Evolutionary conservation across 1,140 invertebrate genomes (phyloP).

Genomic region (Macrocentrus cingulum): DNA sequence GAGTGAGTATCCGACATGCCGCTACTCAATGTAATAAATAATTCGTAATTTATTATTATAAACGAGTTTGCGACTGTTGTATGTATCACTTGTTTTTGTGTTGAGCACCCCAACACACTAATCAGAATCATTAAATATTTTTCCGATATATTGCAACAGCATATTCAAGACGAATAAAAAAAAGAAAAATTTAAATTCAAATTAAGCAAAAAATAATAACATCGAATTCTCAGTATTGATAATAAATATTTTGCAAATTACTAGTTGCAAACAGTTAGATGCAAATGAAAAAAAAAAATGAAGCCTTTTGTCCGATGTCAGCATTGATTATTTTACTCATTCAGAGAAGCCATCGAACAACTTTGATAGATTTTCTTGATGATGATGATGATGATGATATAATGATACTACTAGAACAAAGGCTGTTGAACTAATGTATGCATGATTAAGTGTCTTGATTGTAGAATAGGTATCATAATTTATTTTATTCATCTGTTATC

Average conservation of each 20-base stretch:
- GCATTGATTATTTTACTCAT: neutral
- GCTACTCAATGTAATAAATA: slow-evolving; percentile 58
- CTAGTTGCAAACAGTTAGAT: too few species aligned
- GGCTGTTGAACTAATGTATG: slow-evolving; percentile 36
- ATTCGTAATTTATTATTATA: slow-evolving; percentile 50
- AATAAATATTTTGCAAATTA: too few species aligned
- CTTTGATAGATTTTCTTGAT: slow-evolving; percentile 2
- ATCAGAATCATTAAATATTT: slow-evolving; percentile 28
- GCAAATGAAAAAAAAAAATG: neutral
- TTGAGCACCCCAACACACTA: slow-evolving; percentile 47
- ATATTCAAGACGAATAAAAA: too few species aligned
- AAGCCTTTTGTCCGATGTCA: neutral
- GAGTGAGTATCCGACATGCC: slow-evolving; percentile 59
- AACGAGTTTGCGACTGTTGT: slow-evolving; percentile 43
- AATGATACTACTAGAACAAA: slow-evolving; percentile 3
- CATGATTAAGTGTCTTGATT: slow-evolving; percentile 48
- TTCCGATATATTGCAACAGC: too few species aligned
- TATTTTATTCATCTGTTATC: slow-evolving; percentile 30
- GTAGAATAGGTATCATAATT: slow-evolving; percentile 30
- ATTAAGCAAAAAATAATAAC: too few species aligned
- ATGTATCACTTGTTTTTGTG: slow-evolving; percentile 51
- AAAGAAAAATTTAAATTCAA: neutral
- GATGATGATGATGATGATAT: too few species aligned
- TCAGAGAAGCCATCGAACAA: slow-evolving; percentile 5
- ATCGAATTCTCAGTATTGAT: too few species aligned